phyloP scores from a whole-genome alignment of 2,797 vertebrate genomes.

The Acomys russatus region DNA sequence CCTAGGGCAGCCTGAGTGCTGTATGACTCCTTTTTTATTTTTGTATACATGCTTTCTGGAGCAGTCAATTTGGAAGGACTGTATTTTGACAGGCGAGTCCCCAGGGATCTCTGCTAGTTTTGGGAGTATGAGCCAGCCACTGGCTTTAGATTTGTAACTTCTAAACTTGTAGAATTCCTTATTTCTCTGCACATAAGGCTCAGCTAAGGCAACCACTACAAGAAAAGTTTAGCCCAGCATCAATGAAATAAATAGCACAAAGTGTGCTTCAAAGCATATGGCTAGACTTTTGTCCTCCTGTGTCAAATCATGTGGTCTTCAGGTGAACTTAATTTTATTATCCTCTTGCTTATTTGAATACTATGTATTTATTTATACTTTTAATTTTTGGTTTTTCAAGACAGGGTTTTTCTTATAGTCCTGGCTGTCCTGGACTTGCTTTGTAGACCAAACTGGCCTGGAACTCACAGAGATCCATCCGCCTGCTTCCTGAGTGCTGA shows the following conservation, averaged over 20 bases:
- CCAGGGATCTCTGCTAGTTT: neutral
- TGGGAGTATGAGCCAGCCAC: neutral
- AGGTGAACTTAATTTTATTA: neutral
- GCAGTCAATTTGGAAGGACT: conserved; percentile 15
- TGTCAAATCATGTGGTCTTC: neutral
- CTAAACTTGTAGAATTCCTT: neutral
- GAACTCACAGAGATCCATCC: no score
- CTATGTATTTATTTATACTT: neutral
- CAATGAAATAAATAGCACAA: neutral
- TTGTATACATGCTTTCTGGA: neutral
- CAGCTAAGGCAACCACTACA: neutral
- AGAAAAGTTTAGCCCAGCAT: neutral
- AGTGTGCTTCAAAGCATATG: neutral
- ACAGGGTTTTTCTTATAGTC: no score
- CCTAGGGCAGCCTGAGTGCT: neutral
- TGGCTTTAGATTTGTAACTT: conserved; percentile 38
- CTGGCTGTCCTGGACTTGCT: no score
- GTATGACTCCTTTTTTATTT: neutral
- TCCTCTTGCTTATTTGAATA: neutral
- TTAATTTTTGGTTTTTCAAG: no score
- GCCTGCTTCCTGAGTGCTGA: no score
- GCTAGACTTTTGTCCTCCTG: neutral
- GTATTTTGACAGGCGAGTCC: conserved; percentile 28
- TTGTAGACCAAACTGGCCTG: neutral
- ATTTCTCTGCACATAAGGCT: neutral